Percentiles rank a stretch among this genome's conserved stretches.
phyloP scores from a whole-genome alignment of 2,113 vertebrate species.

The Heliornis fulica region DNA sequence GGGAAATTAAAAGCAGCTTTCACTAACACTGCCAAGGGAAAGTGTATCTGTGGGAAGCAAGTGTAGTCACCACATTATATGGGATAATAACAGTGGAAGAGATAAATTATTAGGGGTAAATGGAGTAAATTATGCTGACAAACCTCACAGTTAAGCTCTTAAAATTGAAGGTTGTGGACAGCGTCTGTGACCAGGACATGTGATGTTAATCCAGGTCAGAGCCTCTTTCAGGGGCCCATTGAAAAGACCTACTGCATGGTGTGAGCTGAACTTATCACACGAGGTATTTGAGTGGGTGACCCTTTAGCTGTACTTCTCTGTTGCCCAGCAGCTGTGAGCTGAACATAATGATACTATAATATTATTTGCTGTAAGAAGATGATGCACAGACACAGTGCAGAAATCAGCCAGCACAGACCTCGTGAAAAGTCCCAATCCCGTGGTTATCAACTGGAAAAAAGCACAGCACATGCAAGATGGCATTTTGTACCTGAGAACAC shows the following conservation, averaged over 20 bases:
- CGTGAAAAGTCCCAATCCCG: not conserved
- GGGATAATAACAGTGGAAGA: not conserved
- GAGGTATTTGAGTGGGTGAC: not conserved
- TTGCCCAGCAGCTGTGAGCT: not conserved
- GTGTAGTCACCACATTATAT: not conserved
- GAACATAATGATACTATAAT: not conserved
- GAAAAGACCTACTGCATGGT: not conserved
- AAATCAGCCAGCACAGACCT: not conserved
- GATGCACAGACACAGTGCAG: not conserved
- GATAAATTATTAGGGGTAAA: not conserved
- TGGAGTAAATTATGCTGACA: not conserved
- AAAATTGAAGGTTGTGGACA: not conserved
- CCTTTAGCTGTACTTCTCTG: not conserved
- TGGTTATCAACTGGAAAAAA: not conserved
- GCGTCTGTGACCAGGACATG: not conserved
- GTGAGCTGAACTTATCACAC: not conserved
- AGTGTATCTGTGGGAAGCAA: not conserved
- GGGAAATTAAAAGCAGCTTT: constrained; percentile 23
- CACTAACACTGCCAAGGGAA: not conserved
- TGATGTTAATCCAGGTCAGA: not conserved
- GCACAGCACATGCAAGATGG: not conserved
- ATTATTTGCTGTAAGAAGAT: not conserved
- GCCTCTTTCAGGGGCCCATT: not conserved
- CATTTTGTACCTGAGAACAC: not conserved
- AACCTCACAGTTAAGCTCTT: not conserved